These are phyloP conservation scores for Diorhabda sublineata DNA, from an alignment of 1,140 invertebrate genomes.

Conservation along the genomic window DNA sequence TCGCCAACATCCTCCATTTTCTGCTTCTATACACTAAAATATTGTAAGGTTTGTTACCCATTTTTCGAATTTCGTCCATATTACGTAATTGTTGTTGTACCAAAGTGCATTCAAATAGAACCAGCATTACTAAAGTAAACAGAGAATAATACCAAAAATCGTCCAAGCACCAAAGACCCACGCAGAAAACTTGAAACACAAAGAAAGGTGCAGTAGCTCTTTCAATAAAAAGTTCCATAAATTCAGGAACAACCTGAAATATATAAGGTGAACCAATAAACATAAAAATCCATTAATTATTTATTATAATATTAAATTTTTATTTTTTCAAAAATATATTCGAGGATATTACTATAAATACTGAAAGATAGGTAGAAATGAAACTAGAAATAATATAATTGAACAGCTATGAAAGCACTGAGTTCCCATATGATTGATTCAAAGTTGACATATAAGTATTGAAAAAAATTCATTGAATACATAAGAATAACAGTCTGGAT, in stretches of 20 bases:
- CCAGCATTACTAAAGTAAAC: slow-evolving; percentile 95
- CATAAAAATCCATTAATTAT: too few species aligned
- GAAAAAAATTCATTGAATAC: too few species aligned
- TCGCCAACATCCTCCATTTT: slow-evolving; percentile 84
- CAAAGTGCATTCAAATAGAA: slow-evolving; percentile 96
- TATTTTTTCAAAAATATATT: too few species aligned
- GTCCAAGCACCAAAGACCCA: slow-evolving; percentile 96
- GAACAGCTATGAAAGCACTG: too few species aligned
- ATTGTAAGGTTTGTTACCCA: slow-evolving; percentile 96
- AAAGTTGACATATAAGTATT: too few species aligned
- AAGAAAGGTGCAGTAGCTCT: slow-evolving; percentile 98
- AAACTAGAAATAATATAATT: too few species aligned
- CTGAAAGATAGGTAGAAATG: too few species aligned
- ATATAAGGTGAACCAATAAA: background rate
- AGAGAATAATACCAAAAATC: slow-evolving; percentile 98
- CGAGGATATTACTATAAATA: too few species aligned
- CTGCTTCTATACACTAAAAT: slow-evolving; percentile 92
- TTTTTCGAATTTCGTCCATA: slow-evolving; percentile 99
- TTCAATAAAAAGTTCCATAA: slow-evolving; percentile 94
- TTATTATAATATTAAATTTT: too few species aligned
- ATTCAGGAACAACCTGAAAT: slow-evolving; percentile 80
- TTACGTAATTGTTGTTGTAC: slow-evolving; percentile 97
- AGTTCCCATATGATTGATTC: too few species aligned
- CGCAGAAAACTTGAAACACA: slow-evolving; percentile 93
- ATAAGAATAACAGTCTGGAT: too few species aligned